Conservation (phyloP, 2,888 invertebrate species). For the Tanytarsus gracilentus region DNA sequence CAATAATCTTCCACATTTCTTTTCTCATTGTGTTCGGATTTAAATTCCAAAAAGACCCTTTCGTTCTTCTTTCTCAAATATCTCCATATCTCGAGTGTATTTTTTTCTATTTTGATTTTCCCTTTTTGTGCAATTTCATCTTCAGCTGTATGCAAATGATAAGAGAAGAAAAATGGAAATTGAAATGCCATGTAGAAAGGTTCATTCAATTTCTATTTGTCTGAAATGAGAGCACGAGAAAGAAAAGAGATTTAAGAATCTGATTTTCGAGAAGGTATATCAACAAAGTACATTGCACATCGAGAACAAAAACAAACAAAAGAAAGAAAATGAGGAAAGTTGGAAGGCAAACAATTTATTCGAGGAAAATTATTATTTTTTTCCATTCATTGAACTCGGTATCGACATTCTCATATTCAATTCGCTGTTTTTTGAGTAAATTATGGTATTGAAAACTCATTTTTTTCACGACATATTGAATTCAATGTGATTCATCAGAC, state of each 20-base stretch:
- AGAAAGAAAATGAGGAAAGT: not conserved
- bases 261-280: not conserved
- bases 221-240: not conserved
- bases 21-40: no score
- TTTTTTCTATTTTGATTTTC: not conserved
- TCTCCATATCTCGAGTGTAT: not conserved
- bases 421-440: slow-evolving; percentile 10
- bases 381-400: no score
- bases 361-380: not conserved
- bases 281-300: no score
- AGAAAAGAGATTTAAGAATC: not conserved
- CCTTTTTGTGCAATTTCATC: slow-evolving; percentile 6
- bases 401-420: no score
- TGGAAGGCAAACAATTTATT: not conserved
- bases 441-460: slow-evolving; percentile 15
- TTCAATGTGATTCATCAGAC: not conserved
- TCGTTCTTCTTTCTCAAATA: not conserved
- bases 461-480: not conserved
- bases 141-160: not conserved
- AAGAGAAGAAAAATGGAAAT: not conserved
- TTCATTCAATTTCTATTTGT: not conserved
- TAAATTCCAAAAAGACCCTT: slow-evolving; percentile 9
- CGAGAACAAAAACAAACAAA: not conserved
- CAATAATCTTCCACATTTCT: no score
- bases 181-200: not conserved